Evolutionary conservation across 2,113 vertebrate species (phyloP).

Genomic region (Corythaixoides concolor): DNA sequence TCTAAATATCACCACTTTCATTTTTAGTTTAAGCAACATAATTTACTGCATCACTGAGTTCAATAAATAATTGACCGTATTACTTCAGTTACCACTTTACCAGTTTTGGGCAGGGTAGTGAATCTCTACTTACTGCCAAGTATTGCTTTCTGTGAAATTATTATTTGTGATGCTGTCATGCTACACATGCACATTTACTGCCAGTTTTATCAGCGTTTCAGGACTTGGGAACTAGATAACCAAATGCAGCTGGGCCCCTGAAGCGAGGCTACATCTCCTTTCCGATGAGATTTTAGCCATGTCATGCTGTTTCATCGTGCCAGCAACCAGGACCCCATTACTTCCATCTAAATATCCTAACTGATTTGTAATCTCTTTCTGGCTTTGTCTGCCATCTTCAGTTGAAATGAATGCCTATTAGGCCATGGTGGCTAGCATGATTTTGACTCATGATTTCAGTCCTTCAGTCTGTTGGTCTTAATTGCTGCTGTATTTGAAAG

Average conservation of each 20-base stretch:
- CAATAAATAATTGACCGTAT: slow-evolving; percentile 1
- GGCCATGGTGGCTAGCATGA: background rate
- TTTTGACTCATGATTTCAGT: background rate
- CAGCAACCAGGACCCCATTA: background rate
- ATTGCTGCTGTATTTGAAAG: background rate
- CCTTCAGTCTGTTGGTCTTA: background rate
- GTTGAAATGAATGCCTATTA: background rate
- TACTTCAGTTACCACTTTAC: background rate
- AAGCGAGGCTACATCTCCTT: background rate
- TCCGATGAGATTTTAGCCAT: background rate
- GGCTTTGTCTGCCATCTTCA: background rate
- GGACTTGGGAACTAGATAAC: background rate
- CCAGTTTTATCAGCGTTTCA: background rate
- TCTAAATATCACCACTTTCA: background rate
- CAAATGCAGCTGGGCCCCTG: background rate
- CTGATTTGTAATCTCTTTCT: background rate
- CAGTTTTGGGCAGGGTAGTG: background rate
- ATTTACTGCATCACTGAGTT: background rate
- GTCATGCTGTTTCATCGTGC: background rate
- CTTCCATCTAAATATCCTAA: background rate
- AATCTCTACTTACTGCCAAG: background rate
- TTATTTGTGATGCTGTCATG: background rate
- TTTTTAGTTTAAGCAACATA: slow-evolving; percentile 23
- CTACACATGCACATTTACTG: background rate
- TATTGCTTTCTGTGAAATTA: background rate